phyloP scores from a whole-genome alignment of 2,797 vertebrate genomes.

The Lacerta viridis region DNA sequence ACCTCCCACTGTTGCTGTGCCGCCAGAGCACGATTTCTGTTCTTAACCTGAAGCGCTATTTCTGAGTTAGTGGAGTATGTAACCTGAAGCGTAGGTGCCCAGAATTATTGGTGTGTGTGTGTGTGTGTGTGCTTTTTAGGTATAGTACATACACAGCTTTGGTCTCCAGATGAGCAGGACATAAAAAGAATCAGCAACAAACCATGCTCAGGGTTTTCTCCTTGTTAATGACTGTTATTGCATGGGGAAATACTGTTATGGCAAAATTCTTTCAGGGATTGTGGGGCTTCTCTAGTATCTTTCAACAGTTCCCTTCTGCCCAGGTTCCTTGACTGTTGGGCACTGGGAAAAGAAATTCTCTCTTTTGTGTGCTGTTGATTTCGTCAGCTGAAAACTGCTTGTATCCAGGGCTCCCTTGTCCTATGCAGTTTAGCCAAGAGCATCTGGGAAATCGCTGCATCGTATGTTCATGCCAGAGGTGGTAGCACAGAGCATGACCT shows the following conservation, averaged over 20 bases:
- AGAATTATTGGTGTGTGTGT: too few species aligned
- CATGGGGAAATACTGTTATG: neutral
- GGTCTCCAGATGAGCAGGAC: neutral
- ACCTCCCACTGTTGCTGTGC: too few species aligned
- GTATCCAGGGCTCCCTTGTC: neutral
- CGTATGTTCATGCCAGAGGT: neutral
- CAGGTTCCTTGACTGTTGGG: neutral
- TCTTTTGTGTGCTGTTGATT: neutral
- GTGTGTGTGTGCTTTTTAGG: too few species aligned
- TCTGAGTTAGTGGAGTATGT: too few species aligned
- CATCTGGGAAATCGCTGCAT: conserved; percentile 10
- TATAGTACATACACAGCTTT: neutral
- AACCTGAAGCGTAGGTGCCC: too few species aligned
- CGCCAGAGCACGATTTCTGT: too few species aligned
- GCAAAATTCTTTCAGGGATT: neutral
- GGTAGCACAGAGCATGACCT: neutral
- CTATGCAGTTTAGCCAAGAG: neutral
- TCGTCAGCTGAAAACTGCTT: neutral
- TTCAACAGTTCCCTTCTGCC: neutral
- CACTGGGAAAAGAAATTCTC: neutral
- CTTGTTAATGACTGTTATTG: neutral
- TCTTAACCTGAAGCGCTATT: too few species aligned
- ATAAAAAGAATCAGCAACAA: neutral
- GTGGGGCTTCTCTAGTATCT: neutral
- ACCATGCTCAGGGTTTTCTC: neutral